A percentile compares a stretch with the other conserved stretches of the same genome.
Conservation (phyloP, 2,888 invertebrate species). For the Agelastica alni region DNA sequence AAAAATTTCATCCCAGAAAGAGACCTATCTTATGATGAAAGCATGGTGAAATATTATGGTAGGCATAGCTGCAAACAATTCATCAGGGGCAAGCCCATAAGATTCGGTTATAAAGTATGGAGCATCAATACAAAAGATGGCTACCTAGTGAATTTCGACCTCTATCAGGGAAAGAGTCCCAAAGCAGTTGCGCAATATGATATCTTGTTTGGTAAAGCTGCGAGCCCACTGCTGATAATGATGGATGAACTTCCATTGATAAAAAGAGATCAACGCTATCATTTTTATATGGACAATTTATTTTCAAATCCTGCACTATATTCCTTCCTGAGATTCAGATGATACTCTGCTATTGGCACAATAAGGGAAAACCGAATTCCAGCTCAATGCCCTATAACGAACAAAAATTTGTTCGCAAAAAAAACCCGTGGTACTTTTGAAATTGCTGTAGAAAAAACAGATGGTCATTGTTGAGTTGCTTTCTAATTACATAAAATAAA, state of each 20-base stretch:
- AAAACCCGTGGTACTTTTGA: conserved; percentile 27
- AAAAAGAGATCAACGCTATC: not conserved
- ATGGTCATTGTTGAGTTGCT: too few species aligned
- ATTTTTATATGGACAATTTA: not conserved
- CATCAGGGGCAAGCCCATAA: conserved; percentile 43
- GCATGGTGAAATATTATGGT: not conserved
- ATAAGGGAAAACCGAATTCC: conserved; percentile 20
- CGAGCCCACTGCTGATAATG: conserved; percentile 5
- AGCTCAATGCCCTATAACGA: not conserved
- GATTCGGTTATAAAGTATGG: conserved; percentile 46
- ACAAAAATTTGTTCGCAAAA: conserved; percentile 5
- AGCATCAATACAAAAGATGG: conserved; percentile 38
- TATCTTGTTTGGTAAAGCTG: conserved; percentile 16
- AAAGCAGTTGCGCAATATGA: conserved; percentile 6
- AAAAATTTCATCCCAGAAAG: too few species aligned
- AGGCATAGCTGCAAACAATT: conserved; percentile 4
- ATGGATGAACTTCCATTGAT: not conserved
- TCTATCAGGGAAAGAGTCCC: conserved; percentile 42
- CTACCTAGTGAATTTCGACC: conserved; percentile 44
- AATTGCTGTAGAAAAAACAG: conserved; percentile 20
- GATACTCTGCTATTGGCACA: conserved; percentile 20
- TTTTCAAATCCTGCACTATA: not conserved
- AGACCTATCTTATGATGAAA: not conserved
- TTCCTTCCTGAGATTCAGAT: not conserved
- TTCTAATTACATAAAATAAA: too few species aligned